These are phyloP conservation scores for Uropetala carovei DNA, from an alignment of 2,888 invertebrate species.

Conservation along the genomic window DNA sequence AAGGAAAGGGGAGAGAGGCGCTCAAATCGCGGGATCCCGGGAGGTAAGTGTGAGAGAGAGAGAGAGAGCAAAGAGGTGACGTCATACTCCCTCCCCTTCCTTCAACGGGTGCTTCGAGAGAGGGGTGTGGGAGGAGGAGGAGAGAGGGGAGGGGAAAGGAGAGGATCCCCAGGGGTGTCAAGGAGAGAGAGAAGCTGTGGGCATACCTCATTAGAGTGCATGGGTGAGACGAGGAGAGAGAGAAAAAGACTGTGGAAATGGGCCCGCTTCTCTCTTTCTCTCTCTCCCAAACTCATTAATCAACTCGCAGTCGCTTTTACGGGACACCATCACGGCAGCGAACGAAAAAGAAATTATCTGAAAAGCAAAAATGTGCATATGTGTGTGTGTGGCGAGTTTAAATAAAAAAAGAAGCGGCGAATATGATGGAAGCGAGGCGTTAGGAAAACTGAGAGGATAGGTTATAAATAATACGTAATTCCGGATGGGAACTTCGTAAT, in stretches of 20 bases:
- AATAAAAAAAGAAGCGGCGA: not conserved
- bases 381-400: conserved; percentile 14
- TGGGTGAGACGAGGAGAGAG: not conserved
- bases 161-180: not conserved
- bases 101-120: not conserved
- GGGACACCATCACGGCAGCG: conserved; percentile 28
- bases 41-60: too few relatives aligned
- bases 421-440: not conserved
- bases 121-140: not conserved
- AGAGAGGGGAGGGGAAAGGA: not conserved
- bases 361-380: conserved; percentile 46
- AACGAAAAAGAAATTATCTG: conserved; percentile 36
- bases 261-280: not conserved
- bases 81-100: not conserved
- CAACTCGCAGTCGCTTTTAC: conserved; percentile 57
- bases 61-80: too few relatives aligned
- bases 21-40: not conserved
- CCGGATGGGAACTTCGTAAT: not conserved
- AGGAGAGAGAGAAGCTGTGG: conserved; percentile 36
- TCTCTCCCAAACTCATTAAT: conserved; percentile 53
- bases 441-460: not conserved
- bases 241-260: conserved; percentile 27
- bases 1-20: not conserved
- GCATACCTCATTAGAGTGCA: conserved; percentile 52
- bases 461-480: conserved; percentile 1